phyloP scores from a whole-genome alignment of 2,797 vertebrate genomes.

The Rhynchotus rufescens region DNA sequence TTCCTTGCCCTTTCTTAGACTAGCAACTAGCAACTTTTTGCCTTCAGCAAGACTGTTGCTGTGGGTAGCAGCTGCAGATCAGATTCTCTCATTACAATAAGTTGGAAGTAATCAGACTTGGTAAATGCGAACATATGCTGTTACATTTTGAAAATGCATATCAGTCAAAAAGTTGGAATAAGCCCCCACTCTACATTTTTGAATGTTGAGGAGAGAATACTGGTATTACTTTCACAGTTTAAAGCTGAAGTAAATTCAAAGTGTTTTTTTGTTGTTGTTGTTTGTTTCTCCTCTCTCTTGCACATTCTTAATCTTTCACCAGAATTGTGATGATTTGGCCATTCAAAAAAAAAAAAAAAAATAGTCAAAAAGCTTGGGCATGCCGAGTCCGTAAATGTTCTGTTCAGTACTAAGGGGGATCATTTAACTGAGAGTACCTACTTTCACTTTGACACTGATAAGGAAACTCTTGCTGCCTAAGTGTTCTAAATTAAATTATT shows the following conservation, averaged over 20 bases:
- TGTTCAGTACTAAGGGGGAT: background rate
- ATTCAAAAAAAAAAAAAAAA: background rate
- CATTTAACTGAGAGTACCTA: background rate
- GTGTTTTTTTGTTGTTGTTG: background rate
- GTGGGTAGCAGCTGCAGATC: background rate
- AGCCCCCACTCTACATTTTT: background rate
- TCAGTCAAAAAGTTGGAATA: background rate
- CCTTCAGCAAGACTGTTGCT: background rate
- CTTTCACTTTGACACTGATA: background rate
- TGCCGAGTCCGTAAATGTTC: background rate
- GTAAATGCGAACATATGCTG: background rate
- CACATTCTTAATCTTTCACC: background rate
- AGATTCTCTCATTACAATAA: background rate
- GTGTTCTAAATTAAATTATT: background rate
- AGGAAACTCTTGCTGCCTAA: background rate
- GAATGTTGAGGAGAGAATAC: background rate
- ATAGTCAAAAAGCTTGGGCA: background rate
- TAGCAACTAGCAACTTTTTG: background rate
- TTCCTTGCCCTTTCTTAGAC: background rate
- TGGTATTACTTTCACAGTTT: background rate
- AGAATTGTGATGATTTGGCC: background rate
- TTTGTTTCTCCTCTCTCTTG: accelerated
- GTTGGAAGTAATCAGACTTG: background rate
- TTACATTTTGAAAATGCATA: background rate
- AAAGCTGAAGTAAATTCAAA: background rate